These are phyloP conservation scores for Borostomias antarcticus DNA, from an alignment of 2,797 vertebrate species.

Conservation along the genomic window DNA sequence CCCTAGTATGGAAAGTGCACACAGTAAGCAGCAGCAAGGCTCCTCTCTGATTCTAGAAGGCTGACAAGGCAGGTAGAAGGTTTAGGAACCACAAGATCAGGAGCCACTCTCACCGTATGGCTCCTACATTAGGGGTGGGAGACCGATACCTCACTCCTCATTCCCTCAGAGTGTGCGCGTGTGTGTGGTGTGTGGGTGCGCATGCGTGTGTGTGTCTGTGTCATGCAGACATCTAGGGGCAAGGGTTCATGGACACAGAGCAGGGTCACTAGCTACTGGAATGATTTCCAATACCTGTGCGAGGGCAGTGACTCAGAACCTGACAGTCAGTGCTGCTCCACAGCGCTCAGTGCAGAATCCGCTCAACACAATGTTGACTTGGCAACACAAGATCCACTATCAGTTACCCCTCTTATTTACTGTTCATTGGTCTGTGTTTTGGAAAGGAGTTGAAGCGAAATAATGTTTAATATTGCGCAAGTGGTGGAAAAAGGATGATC, in stretches of 20 bases:
- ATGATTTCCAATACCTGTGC: constrained; percentile 25
- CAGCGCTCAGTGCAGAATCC: constrained; percentile 33
- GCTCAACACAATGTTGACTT: constrained; percentile 55
- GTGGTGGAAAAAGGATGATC: constrained; percentile 12
- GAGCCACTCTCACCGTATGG: constrained; percentile 45
- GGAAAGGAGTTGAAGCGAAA: not conserved
- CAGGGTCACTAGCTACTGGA: constrained; percentile 26
- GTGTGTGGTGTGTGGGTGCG: not conserved
- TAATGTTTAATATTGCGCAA: too few relatives aligned
- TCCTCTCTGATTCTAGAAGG: constrained; percentile 32
- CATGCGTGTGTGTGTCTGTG: not conserved
- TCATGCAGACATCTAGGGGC: not conserved
- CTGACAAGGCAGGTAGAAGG: constrained; percentile 56
- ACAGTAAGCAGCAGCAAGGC: constrained; percentile 52
- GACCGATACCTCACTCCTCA: constrained; percentile 15
- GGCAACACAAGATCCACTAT: constrained; percentile 44
- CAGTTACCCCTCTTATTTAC: constrained; percentile 53
- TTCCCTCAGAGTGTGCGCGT: constrained; percentile 11
- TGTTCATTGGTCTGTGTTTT: constrained; percentile 46
- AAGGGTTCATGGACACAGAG: not conserved
- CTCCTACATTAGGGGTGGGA: constrained; percentile 10
- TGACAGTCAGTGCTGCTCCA: constrained; percentile 21
- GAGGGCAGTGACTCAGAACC: constrained; percentile 23
- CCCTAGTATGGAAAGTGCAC: constrained; percentile 36
- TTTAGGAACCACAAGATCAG: constrained; percentile 32